phyloP scores from a whole-genome alignment of 2,888 invertebrate species.

The Ectemnius lituratus region DNA sequence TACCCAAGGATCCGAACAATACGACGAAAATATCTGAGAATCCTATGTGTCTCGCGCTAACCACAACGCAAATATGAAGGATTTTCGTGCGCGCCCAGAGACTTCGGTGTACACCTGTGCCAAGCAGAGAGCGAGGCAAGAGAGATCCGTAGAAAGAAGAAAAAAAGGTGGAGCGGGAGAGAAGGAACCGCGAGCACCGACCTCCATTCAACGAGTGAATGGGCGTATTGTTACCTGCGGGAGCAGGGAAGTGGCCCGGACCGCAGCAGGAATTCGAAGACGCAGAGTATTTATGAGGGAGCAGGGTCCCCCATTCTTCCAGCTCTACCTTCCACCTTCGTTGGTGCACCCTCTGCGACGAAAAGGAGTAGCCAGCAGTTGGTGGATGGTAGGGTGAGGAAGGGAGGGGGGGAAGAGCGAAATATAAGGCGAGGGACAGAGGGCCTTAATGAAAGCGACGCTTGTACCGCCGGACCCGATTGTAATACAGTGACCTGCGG shows the following conservation, averaged over 20 bases:
- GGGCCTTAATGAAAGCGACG: slow-evolving; percentile 53
- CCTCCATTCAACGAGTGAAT: slow-evolving; percentile 63
- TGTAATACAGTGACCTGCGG: slow-evolving; percentile 64
- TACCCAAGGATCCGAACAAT: slow-evolving; percentile 18
- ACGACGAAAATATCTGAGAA: background rate
- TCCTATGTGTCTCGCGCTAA: background rate
- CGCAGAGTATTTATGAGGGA: slow-evolving; percentile 52
- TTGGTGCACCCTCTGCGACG: background rate
- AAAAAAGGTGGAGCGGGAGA: slow-evolving; percentile 14
- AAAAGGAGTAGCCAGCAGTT: background rate
- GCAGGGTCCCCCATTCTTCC: slow-evolving; percentile 35
- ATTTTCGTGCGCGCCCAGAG: too few species aligned
- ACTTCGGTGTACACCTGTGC: slow-evolving; percentile 37
- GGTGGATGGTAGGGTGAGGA: background rate
- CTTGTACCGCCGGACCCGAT: slow-evolving; percentile 50
- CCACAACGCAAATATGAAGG: background rate
- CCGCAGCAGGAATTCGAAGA: slow-evolving; percentile 49
- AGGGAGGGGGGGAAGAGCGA: background rate
- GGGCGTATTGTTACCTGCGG: slow-evolving; percentile 64
- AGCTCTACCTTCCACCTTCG: slow-evolving; percentile 12
- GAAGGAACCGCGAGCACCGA: slow-evolving; percentile 22
- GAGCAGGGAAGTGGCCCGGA: slow-evolving; percentile 52
- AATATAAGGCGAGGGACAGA: background rate
- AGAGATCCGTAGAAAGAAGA: slow-evolving; percentile 18
- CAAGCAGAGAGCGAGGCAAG: slow-evolving; percentile 25